Evolutionary conservation across 2,888 invertebrate species (phyloP).

Genomic region (Sinohyriopsis cumingii): DNA sequence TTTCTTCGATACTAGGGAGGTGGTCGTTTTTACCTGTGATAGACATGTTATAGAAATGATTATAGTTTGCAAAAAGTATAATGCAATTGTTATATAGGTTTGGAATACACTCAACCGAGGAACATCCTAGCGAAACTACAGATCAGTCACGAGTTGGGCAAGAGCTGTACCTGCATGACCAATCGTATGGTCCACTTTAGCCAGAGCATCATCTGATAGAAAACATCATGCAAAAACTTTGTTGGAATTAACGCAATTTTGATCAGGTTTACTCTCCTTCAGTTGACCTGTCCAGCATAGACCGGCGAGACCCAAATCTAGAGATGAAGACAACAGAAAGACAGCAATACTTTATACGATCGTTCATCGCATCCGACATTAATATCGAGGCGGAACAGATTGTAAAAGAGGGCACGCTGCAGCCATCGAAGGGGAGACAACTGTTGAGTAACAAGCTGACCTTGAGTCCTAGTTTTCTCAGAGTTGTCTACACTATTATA

Average conservation of each 20-base stretch:
- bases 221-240: too few species aligned
- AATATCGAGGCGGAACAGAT: constrained; percentile 13
- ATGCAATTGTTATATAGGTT: too few species aligned
- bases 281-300: constrained; percentile 60
- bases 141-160: too few species aligned
- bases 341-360: constrained; percentile 32
- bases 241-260: too few species aligned
- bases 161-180: too few species aligned
- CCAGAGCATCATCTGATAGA: too few species aligned
- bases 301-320: constrained; percentile 35
- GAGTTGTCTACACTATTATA: constrained; percentile 17
- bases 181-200: too few species aligned
- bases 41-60: too few species aligned
- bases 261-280: neutral
- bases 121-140: too few species aligned
- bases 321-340: constrained; percentile 33
- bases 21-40: too few species aligned
- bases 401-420: constrained; percentile 13
- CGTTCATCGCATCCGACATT: constrained; percentile 16
- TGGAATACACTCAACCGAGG: neutral
- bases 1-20: too few species aligned
- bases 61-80: too few species aligned
- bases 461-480: constrained; percentile 8
- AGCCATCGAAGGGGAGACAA: neutral
- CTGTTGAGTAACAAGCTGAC: neutral